Evolutionary conservation across 2,113 vertebrate species (phyloP), one percentile per base, ranked within the genome.

Genomic region (Verasper variegatus): DNA sequence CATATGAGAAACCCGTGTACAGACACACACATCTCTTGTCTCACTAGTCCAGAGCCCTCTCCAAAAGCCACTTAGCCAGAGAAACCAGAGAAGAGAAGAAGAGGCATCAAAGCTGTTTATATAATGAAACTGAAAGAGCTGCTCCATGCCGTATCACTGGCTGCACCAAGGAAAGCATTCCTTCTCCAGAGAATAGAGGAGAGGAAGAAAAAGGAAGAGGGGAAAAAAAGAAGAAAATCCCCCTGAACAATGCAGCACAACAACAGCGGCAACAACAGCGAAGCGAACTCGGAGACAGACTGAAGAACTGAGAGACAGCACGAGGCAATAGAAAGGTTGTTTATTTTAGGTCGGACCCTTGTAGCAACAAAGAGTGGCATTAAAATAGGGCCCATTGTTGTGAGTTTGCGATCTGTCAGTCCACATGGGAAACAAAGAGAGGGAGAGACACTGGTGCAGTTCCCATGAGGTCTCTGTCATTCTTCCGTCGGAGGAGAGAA

Each of bases 41-140:
- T 86, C 89, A 80, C 55, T 79, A 51, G 86, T 87, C 89, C 89
- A 85, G 84, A 86, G 69, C 66, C 77, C 85, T 85, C 87, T 92
- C 87, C 84, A 87, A 93, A 92, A 93, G 89, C 88, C 92, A 93
- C 92, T 94, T 91, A 92, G 87, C 88, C 79, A 85, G 62, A 85
- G 73, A 86, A 90, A 88, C 76, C 82, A 83, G 80, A 83, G 82
- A 77, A 88, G 88, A 84, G 89, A 84, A 81, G 80, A 83, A 81
- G 80, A 83, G 84, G 91, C 91, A 92, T 93, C 86, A 92, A 92
- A 94, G 92, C 88, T 88, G 89, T 92, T 93, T 93, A 92, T 89
- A 93, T 89, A 93, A 93, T 92, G 88, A 89, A 87, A 91, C 81
- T 85, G 79, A 89, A 88, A 85, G 75, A 89, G 88, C 87, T 76